Conservation (phyloP, 2,113 vertebrate genomes). For the Hydrolagus affinis region DNA sequence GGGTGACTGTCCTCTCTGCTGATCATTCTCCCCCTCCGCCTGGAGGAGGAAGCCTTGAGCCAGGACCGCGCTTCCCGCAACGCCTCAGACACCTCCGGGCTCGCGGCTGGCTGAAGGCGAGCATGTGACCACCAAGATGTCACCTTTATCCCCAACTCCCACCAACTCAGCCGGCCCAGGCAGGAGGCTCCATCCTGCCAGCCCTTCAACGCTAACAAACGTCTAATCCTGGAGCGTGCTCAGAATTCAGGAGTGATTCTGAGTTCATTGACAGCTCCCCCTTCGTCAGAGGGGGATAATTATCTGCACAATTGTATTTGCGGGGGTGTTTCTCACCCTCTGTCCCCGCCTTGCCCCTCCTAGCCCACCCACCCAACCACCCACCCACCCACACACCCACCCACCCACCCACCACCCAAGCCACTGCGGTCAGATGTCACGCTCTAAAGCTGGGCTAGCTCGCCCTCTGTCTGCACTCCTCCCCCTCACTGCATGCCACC, state of each 20-base stretch:
- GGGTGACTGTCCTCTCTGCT: conserved; percentile 60
- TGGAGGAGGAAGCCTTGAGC: neutral
- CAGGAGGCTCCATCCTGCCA: neutral
- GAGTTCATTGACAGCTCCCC: neutral
- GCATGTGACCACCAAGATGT: neutral
- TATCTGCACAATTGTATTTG: too few species aligned
- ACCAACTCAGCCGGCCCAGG: neutral
- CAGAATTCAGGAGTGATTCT: neutral
- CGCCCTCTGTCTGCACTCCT: neutral
- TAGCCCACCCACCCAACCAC: too few species aligned
- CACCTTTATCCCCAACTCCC: neutral
- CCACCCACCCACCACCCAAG: too few species aligned
- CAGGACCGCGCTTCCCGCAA: neutral
- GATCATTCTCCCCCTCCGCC: conserved; percentile 54
- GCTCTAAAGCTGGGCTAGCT: neutral
- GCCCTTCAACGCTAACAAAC: neutral
- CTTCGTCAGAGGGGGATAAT: neutral
- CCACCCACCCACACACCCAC: too few species aligned
- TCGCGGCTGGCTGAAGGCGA: neutral
- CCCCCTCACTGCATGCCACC: neutral
- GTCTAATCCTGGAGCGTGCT: neutral
- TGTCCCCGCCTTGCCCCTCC: too few species aligned
- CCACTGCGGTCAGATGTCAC: neutral
- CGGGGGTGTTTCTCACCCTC: too few species aligned
- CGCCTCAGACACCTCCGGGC: neutral